Evolutionary conservation across 2,888 invertebrate species (phyloP).

Genomic region (Stegophylla sp.): DNA sequence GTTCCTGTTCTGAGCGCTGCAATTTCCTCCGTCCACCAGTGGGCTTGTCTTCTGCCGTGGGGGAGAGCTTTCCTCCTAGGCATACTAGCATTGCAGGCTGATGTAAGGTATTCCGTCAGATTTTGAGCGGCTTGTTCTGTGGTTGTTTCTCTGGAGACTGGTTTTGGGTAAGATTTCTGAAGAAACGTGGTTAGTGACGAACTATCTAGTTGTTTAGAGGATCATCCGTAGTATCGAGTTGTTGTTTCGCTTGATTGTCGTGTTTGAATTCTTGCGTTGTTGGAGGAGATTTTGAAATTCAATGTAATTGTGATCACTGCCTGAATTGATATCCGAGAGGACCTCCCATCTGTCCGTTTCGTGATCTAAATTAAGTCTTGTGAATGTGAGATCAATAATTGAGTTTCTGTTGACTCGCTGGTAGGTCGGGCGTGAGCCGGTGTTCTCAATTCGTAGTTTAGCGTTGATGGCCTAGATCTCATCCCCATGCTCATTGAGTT

Average conservation of each 20-base stretch:
- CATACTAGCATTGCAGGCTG: background rate
- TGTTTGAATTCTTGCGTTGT: background rate
- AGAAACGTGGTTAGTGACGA: too few relatives aligned
- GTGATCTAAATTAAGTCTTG: too few relatives aligned
- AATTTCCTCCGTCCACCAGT: background rate
- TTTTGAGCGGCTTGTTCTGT: background rate
- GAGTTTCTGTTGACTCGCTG: too few relatives aligned
- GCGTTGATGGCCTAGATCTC: too few relatives aligned
- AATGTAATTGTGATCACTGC: background rate
- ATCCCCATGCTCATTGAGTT: too few relatives aligned
- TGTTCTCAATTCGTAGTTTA: too few relatives aligned
- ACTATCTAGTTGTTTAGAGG: background rate
- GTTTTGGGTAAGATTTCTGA: too few relatives aligned
- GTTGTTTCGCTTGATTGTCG: background rate
- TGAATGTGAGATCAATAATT: too few relatives aligned
- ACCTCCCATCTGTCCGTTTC: too few relatives aligned
- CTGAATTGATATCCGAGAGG: too few relatives aligned
- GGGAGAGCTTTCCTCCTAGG: background rate
- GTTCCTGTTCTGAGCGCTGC: background rate
- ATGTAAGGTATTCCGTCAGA: background rate
- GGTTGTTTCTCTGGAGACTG: background rate
- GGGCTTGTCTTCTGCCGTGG: background rate
- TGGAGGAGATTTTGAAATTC: background rate
- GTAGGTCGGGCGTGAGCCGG: too few relatives aligned
- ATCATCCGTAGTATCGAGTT: background rate